Evolutionary conservation across 2,113 vertebrate genomes (phyloP).

Genomic region (Salminus brasiliensis): DNA sequence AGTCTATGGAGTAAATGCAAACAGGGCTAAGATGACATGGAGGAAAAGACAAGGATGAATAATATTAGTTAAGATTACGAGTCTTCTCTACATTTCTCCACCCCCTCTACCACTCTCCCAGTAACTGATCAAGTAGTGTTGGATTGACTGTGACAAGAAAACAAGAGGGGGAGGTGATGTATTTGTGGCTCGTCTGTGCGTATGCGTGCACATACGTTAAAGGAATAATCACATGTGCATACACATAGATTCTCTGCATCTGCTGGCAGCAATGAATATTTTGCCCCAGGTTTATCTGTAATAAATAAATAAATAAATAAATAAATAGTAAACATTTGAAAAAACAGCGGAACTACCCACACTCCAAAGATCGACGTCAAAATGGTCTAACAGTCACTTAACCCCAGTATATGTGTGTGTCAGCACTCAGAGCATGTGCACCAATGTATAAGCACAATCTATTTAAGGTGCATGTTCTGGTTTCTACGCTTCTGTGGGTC

Average conservation of each 20-base stretch:
- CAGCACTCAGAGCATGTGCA: not conserved
- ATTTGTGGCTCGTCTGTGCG: constrained; percentile 13
- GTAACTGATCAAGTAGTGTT: constrained; percentile 17
- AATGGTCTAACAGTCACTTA: constrained; percentile 8
- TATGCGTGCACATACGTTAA: too few species aligned
- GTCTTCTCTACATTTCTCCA: not conserved
- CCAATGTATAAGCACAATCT: not conserved
- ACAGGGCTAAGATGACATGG: too few species aligned
- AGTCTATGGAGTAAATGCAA: too few species aligned
- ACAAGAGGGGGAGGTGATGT: constrained; percentile 21
- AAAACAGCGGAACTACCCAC: not conserved
- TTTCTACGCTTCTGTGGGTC: too few species aligned
- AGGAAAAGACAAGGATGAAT: too few species aligned
- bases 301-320: constrained; percentile 38
- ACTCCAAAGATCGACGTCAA: constrained; percentile 5
- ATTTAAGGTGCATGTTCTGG: too few species aligned
- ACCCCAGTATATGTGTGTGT: constrained; percentile 1
- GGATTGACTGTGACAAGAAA: constrained; percentile 20
- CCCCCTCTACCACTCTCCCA: not conserved
- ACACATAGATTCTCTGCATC: not conserved
- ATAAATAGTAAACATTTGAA: constrained; percentile 6
- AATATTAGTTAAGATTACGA: not conserved
- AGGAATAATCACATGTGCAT: not conserved
- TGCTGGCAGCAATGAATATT: not conserved
- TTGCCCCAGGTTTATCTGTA: not conserved